These are phyloP conservation scores for human DNA, from an alignment of 2,113 vertebrate species.

Conservation along the genomic window GRCh38 chr17:21268501-21269000, in stretches of 20 bases:
- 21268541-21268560: neutral
- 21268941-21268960: neutral
- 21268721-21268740: neutral
- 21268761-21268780: neutral
- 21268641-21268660: accelerated
- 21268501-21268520: neutral
- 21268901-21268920: neutral
- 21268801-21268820: neutral
- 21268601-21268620: neutral
- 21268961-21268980: neutral
- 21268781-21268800: neutral
- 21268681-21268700: too few relatives aligned
- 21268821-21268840: neutral
- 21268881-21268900: neutral
- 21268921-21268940: neutral
- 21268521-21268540: neutral
- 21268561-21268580: neutral
- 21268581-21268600: neutral
- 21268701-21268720: neutral
- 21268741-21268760: neutral
- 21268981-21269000: neutral
- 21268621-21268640: neutral
- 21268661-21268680: neutral
- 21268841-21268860: neutral
- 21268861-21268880: neutral